phyloP scores from a whole-genome alignment of 2,113 vertebrate genomes.

The Neogobius melanostomus region DNA sequence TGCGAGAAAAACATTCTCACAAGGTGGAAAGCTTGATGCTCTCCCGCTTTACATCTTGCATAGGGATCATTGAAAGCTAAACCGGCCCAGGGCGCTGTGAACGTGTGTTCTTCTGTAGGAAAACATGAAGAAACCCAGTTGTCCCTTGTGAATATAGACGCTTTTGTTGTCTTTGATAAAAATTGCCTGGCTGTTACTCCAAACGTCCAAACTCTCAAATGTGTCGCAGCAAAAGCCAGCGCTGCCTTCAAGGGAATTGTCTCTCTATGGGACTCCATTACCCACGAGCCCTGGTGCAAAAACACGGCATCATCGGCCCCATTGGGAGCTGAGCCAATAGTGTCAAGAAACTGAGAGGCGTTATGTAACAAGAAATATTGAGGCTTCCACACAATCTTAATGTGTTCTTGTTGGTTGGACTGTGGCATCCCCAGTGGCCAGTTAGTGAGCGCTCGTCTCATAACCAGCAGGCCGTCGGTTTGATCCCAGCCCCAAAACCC shows the following conservation, averaged over 20 bases:
- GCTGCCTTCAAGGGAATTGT: neutral
- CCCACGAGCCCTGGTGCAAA: neutral
- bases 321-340: neutral
- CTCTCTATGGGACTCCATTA: conserved; percentile 6
- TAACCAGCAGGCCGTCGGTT: neutral
- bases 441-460: neutral
- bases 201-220: neutral
- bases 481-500: neutral
- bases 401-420: too few species aligned
- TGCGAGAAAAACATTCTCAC: too few species aligned
- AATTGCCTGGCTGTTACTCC: neutral
- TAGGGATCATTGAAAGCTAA: too few species aligned
- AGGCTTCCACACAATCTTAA: neutral
- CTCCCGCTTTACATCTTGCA: too few species aligned
- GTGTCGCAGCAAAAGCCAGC: neutral
- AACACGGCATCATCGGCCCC: neutral
- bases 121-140: neutral
- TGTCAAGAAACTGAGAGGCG: neutral
- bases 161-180: neutral
- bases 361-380: neutral
- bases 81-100: too few species aligned
- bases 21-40: too few species aligned
- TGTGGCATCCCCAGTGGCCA: too few species aligned
- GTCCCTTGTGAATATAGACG: neutral
- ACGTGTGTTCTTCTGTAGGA: neutral